Base-by-base conservation (phyloP, 2,797 vertebrate genomes). In the Tenualosa ilisha region DNA sequence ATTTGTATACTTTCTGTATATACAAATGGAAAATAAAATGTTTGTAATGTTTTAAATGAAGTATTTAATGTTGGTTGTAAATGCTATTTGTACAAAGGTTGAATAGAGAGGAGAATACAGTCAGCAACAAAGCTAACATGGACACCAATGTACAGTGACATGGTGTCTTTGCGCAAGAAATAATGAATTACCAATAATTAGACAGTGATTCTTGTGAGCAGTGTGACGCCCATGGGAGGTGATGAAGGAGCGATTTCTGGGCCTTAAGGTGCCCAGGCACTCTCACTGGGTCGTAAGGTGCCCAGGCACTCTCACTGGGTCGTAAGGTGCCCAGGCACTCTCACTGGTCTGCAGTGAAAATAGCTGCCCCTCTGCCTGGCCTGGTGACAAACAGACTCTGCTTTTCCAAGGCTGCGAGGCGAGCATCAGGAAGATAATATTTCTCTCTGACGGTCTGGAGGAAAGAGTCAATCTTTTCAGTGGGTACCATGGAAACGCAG, bases 401-500 rank as follows among this genome's bases (percentile, higher is more conserved):
- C 86, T 95, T 93, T 87, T 97, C 94, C 54, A 92, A 63, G 0
- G 91, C 92, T 81, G 94, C 92, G 87, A 94, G 94, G 24, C 92
- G 95, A 83, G 91, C 89, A 53, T 96, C 91, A 0, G 81, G 92
- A 84, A 91, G 92, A 92, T 98, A 99, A 93, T 96, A 99, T 3
- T 94, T 91, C 85, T 96, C 91, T 59, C 94, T 94, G 53, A 99
- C 97, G 0, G 94, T 94, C 85, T 91, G 91, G n/a, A 98, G 92
- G 92, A 99, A 99, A 84, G 90, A 84, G 82, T 95, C 91, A 87
- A 97, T 94, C 91, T 93, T 96, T 82, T 97, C 95, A 65, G 86
- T 90, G 72, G 97, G 97, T 85, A 99, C 98, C 95, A 99, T 96
- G 84, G 98, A 99, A 84, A 99, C 98, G 0, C 96, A 94, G 91